Conservation (phyloP, 2,888 invertebrate species). For the Troides aeacus region DNA sequence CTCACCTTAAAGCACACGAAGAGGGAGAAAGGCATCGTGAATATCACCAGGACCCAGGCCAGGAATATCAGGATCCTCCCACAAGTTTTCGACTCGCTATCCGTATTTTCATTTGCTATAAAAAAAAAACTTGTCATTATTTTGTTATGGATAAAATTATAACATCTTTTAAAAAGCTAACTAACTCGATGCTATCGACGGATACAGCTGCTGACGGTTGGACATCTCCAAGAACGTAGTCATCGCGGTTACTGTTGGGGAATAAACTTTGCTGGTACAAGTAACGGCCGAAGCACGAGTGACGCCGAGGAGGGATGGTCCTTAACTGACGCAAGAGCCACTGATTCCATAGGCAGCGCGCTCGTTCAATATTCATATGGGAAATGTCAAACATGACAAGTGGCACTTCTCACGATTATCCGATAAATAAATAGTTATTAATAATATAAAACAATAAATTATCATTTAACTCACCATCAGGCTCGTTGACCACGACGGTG, state of each 20-base stretch:
- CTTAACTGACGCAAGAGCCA: conserved; percentile 40
- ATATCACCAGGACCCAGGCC: conserved; percentile 89
- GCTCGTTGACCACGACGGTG: conserved; percentile 52
- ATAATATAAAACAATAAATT: not conserved
- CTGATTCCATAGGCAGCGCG: conserved; percentile 28
- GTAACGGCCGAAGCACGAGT: conserved; percentile 37
- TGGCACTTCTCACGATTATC: conserved; percentile 23
- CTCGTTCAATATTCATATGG: conserved; percentile 60
- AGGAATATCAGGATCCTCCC: conserved; percentile 90
- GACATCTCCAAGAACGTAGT: conserved; percentile 65
- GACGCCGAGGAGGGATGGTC: conserved; percentile 33
- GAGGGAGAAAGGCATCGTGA: conserved; percentile 95
- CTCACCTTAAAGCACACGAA: conserved; percentile 95
- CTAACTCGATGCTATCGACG: conserved; percentile 53
- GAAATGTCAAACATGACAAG: conserved; percentile 44
- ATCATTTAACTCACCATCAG: conserved; percentile 18
- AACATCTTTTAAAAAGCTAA: conserved; percentile 21
- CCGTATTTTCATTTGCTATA: conserved; percentile 79
- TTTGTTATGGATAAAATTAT: not conserved
- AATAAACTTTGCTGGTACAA: conserved; percentile 15
- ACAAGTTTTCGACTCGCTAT: conserved; percentile 85
- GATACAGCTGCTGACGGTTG: conserved; percentile 65
- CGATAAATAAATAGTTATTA: conserved; percentile 2
- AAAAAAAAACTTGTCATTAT: conserved; percentile 23
- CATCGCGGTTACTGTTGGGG: conserved; percentile 26